Conservation (phyloP, 2,797 vertebrate species). For the Spheniscus humboldti region DNA sequence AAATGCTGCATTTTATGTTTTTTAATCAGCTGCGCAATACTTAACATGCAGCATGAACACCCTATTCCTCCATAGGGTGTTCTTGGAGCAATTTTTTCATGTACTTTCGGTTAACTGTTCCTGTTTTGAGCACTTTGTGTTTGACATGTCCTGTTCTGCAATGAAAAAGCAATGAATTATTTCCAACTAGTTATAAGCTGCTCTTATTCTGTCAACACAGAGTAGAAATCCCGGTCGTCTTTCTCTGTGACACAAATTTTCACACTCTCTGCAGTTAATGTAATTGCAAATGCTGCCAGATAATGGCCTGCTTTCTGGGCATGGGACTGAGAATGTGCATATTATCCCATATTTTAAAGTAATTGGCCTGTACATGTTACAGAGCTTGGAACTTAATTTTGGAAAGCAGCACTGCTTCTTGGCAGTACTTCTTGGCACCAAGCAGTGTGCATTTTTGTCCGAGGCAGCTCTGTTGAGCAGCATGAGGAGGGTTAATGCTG, state of each 20-base stretch:
- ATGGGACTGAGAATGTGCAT: neutral
- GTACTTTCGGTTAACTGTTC: neutral
- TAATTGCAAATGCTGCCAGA: neutral
- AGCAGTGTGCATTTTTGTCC: fast-evolving
- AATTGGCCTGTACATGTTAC: neutral
- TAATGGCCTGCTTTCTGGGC: neutral
- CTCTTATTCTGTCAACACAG: neutral
- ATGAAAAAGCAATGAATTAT: neutral
- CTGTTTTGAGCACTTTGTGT: neutral
- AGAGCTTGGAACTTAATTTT: neutral
- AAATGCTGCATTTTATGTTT: neutral
- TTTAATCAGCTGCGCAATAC: neutral
- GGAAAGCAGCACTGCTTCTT: neutral
- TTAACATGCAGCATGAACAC: neutral
- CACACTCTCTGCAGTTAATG: neutral
- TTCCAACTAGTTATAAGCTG: neutral
- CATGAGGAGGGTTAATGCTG: slow-evolving; percentile 32
- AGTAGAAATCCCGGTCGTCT: neutral
- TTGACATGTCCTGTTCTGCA: neutral
- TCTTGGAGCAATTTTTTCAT: neutral
- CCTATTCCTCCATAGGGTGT: neutral
- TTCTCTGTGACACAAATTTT: neutral
- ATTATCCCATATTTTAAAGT: neutral
- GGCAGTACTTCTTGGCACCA: neutral
- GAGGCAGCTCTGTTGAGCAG: neutral